Base-by-base conservation (phyloP, 2,888 invertebrate species). In the Argyresthia goedartella region DNA sequence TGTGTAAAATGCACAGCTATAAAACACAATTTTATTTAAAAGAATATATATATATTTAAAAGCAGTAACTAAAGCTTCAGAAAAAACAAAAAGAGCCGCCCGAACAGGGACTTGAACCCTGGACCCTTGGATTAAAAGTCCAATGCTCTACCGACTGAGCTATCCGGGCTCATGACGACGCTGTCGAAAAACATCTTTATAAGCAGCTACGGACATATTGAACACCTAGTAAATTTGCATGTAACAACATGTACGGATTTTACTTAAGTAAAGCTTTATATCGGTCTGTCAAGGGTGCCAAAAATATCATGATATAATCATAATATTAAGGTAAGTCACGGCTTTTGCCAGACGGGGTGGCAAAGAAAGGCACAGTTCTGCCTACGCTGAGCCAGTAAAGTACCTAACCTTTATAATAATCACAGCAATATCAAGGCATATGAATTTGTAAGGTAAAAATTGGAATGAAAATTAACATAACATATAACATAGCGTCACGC, bases 101-200 rank as follows among this genome's bases (percentile, higher is more conserved):
- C 87, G 87, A 85, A 85, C 86, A 87, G 87, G 87, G 88, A 85
- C 87, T 88, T 87, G 87, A 88, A 88, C 87, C 87, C 87, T 87
- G 86, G 87, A 88, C 87, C 87, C 85, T 87, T 87, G 87, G 87
- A 87, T 88, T 88, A 88, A 82, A 84, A 86, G 85, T 84, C 85
- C 85, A 84, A 86, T 85, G 86, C 87, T 86, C 86, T 87, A 87
- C 86, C 87, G 86, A 87, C 86, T 87, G 86, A 86, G 87, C 87
- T 86, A 87, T 86, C 86, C 86, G 87, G 87, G 87, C 87, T 71
- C 57, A 41, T 67, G 10, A 0, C 0, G 0, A 0, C 0, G 0
- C 0, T 0, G 0, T 0, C 44, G 64, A 75, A 79, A 68, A 88
- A 88, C 36, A 33, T 41, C 9, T 43, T 14, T 15, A 50, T 34